These are phyloP conservation scores for Euwallacea similis DNA, from an alignment of 1,140 invertebrate species.

Conservation along the genomic window DNA sequence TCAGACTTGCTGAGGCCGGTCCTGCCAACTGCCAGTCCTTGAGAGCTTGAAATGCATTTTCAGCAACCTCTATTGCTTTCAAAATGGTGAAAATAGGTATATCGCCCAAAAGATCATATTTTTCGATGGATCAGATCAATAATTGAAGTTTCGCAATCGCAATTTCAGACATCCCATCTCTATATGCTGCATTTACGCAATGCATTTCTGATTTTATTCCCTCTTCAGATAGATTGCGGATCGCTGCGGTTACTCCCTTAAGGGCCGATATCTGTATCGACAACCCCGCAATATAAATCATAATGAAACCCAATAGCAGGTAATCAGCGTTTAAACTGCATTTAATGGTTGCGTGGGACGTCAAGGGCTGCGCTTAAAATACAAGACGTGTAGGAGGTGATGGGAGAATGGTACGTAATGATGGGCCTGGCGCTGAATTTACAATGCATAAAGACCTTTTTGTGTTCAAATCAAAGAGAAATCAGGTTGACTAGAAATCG, in stretches of 20 bases:
- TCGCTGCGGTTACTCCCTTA: not conserved
- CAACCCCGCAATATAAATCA: not conserved
- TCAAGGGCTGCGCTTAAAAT: not conserved
- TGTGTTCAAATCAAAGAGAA: not conserved
- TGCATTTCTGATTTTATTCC: no score
- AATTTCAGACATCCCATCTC: no score
- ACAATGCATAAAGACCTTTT: not conserved
- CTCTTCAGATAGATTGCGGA: no score
- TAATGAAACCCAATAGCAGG: conserved; percentile 1
- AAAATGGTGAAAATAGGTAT: no score
- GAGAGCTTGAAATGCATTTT: no score
- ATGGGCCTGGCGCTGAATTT: conserved; percentile 6
- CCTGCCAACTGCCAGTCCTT: no score
- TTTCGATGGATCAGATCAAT: no score
- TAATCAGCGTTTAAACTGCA: not conserved
- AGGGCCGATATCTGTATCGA: not conserved
- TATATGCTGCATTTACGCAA: no score
- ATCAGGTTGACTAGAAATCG: not conserved
- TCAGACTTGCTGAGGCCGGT: no score
- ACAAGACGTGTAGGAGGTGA: not conserved
- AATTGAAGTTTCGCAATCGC: no score
- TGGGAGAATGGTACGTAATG: conserved; percentile 1
- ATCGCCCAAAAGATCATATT: no score
- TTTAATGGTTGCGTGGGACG: conserved; percentile 6
- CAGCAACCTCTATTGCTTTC: no score